A percentile compares a stretch with the other conserved stretches of the same genome.
These are phyloP conservation scores for Ennomos fuscantarius DNA, from an alignment of 2,888 invertebrate genomes.

Conservation along the genomic window DNA sequence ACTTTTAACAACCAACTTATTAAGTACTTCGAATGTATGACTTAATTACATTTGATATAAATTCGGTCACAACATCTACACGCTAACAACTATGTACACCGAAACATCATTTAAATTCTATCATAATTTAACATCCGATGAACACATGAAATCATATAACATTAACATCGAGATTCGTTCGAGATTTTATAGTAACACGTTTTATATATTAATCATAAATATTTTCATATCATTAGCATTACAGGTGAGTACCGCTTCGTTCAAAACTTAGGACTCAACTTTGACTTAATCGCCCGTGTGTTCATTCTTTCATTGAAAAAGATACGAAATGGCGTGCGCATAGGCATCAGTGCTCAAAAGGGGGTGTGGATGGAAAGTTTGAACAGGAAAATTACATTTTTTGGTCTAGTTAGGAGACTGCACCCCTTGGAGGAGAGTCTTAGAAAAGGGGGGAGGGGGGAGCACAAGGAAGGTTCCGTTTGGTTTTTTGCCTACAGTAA, in stretches of 20 bases:
- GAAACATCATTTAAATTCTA: constrained; percentile 50
- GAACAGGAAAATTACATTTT: too few species aligned
- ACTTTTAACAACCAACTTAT: constrained; percentile 44
- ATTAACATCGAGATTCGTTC: constrained; percentile 39
- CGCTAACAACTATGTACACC: constrained; percentile 52
- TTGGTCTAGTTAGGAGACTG: too few species aligned
- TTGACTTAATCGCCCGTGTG: too few species aligned
- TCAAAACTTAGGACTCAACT: background rate
- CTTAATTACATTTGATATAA: constrained; percentile 55
- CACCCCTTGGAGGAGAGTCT: too few species aligned
- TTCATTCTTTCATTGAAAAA: too few species aligned
- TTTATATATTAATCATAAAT: constrained; percentile 1
- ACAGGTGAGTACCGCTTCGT: background rate
- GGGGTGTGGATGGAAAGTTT: too few species aligned
- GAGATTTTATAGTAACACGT: constrained; percentile 28
- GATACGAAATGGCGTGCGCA: too few species aligned
- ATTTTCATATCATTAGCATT: too few species aligned
- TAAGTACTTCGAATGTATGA: constrained; percentile 16
- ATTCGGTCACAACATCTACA: constrained; percentile 68
- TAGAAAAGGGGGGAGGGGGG: too few species aligned
- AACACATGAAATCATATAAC: constrained; percentile 55
- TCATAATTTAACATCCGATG: constrained; percentile 52
- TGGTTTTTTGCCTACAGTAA: too few species aligned
- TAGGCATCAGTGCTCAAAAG: too few species aligned
- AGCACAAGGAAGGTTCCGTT: too few species aligned